Conservation (phyloP, 2,113 vertebrate species). For the Phaethon lepturus region DNA sequence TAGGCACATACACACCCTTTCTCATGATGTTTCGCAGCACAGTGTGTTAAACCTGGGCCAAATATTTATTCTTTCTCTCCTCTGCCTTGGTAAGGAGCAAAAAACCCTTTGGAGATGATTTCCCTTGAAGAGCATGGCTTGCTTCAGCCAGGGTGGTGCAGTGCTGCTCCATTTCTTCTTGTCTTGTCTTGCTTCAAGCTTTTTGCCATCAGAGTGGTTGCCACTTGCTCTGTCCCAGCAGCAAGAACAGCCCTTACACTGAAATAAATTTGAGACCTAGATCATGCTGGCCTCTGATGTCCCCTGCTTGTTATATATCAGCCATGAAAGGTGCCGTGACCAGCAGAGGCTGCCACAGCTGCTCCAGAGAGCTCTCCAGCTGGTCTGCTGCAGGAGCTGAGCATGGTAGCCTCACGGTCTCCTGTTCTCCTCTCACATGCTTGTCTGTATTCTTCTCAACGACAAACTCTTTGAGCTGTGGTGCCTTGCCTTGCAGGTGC, state of each 20-base stretch:
- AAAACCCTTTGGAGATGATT: background rate
- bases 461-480: background rate
- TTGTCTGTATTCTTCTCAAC: accelerated
- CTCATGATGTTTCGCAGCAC: background rate
- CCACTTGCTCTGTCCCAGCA: background rate
- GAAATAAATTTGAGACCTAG: background rate
- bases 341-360: background rate
- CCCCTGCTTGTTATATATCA: accelerated
- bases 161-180: background rate
- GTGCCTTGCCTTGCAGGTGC: slow-evolving; percentile 62
- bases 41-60: background rate
- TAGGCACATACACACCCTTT: background rate
- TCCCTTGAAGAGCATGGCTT: background rate
- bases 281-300: accelerated
- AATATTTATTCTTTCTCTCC: background rate
- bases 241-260: background rate
- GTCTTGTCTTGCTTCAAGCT: background rate
- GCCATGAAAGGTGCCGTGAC: background rate
- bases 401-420: accelerated
- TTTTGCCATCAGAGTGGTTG: accelerated
- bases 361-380: background rate
- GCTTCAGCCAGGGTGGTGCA: background rate
- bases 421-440: accelerated
- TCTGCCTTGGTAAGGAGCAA: background rate
- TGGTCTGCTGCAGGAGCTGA: background rate